Evolutionary conservation across 2,888 invertebrate genomes (phyloP).

Genomic region (Cheilosia impressa): DNA sequence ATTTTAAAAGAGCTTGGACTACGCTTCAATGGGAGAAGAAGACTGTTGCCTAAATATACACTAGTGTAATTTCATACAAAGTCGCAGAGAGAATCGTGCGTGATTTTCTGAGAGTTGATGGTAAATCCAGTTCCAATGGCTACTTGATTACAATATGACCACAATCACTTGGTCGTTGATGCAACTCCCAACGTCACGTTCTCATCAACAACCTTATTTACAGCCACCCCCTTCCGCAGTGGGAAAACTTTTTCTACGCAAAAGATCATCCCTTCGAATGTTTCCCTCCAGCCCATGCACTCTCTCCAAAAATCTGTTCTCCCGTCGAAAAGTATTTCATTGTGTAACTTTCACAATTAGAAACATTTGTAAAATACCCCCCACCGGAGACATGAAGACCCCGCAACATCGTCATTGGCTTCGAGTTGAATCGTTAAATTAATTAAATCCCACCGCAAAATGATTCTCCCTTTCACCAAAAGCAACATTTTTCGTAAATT

Average conservation of each 20-base stretch:
- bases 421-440: constrained; percentile 37
- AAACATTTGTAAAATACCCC: constrained; percentile 36
- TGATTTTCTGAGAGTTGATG: too few species aligned
- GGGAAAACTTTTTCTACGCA: too few species aligned
- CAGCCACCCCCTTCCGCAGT: neutral
- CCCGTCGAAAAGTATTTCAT: constrained; percentile 4
- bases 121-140: too few species aligned
- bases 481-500: constrained; percentile 44
- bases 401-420: constrained; percentile 18
- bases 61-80: too few species aligned
- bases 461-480: constrained; percentile 8
- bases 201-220: neutral
- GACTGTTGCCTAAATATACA: too few species aligned
- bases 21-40: too few species aligned
- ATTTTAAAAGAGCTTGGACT: too few species aligned
- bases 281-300: neutral
- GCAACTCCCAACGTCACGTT: too few species aligned
- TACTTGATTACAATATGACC: too few species aligned
- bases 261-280: neutral
- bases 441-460: constrained; percentile 48
- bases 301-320: neutral
- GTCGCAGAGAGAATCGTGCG: too few species aligned
- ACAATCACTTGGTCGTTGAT: too few species aligned
- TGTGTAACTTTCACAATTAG: constrained; percentile 44
- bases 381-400: constrained; percentile 20